Evolutionary conservation across 2,888 invertebrate species (phyloP), one percentile per base, ranked within the genome.

Genomic region (Andricus curvator): DNA sequence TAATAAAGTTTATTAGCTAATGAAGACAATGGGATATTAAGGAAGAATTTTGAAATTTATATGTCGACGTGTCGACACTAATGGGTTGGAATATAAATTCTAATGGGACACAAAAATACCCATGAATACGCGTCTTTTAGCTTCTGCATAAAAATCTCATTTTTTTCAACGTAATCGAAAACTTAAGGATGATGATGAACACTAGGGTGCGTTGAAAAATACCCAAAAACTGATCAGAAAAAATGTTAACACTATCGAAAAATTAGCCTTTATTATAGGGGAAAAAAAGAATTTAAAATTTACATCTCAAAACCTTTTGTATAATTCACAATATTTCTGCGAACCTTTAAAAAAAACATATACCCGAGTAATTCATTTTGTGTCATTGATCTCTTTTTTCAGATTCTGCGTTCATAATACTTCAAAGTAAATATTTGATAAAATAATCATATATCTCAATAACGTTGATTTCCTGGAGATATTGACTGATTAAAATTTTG

Each of bases 21-120:
- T 60, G 11, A 56, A 56, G 56, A 70, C 48, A 70, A 17, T 51
- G 51, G 70, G 5, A 48, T 20, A 29, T 51, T 51, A 29, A 48
- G 20, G 15, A 51, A 51, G 9, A 70, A 70, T 74, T 74, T 33
- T 15, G n/a, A 60, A 74, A 74, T 33, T 33, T 20, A 56, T 20
- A 37, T 74, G 33, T 56, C 33, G n/a, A 15, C 37, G 33, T 51
- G 48, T 56, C 74, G 33, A 56, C 56, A 74, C 56, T 74, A 74
- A 74, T 74, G 74, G 56, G 74, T 74, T 74, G 4, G n/a, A 4
- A 51, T 29, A 60, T 56, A 20, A 20, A 70, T 51, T 48, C 20
- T 17, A 56, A 74, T 74, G 17, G 9, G 13, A 74, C 11, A 56
- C 20, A 20, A 74, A 29, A 74, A 74, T 70, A 20, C 22, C 37